Evolutionary conservation across 2,797 vertebrate species (phyloP), one percentile per base, ranked within the genome.

Genomic region (Periophthalmus magnuspinnatus): DNA sequence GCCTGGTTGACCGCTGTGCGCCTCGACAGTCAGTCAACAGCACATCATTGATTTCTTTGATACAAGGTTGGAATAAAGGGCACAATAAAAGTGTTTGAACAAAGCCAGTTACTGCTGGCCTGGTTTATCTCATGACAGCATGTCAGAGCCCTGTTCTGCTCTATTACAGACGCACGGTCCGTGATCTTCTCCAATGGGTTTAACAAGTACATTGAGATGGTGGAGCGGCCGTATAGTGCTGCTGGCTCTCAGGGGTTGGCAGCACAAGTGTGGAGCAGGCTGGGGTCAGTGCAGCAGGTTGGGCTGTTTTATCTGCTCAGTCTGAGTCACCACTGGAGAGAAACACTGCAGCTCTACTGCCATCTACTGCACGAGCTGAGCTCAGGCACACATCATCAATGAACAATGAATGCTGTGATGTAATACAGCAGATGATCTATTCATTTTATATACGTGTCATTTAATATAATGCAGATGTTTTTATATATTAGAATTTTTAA

Each of bases 331-430:
- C 76, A 38, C 70, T 68, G 72, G 65, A 81, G 75, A 55, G 58
- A 67, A 64, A 68, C 1, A 55, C 54, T 77, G 85, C 76, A 77
- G 78, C 69, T 79, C 86, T 91, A 89, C 85, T 92, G 90, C 89
- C 89, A 87, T 84, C 89, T 62, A 58, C 80, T 88, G 90, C n/a
- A n/a, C n/a, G n/a, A n/a, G n/a, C n/a, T n/a, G n/a, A n/a, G n/a
- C n/a, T n/a, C n/a, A n/a, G n/a, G n/a, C n/a, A n/a, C n/a, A 14
- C 13, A 13, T 16, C 13, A 45, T 45, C 13, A 52, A 52, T n/a
- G 17, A 52, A 52, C 5, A 52, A 52, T 52, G 41, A 65, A 21
- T 56, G 22, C 45, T 16, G 13, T 4, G 13, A 45, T 45, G 45
- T 13, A 45, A 3, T 45, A 45, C 45, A 45, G 5, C 41, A 45